These are phyloP conservation scores for Melanerpes aurifrons DNA, from an alignment of 2,113 vertebrate genomes.

Conservation along the genomic window DNA sequence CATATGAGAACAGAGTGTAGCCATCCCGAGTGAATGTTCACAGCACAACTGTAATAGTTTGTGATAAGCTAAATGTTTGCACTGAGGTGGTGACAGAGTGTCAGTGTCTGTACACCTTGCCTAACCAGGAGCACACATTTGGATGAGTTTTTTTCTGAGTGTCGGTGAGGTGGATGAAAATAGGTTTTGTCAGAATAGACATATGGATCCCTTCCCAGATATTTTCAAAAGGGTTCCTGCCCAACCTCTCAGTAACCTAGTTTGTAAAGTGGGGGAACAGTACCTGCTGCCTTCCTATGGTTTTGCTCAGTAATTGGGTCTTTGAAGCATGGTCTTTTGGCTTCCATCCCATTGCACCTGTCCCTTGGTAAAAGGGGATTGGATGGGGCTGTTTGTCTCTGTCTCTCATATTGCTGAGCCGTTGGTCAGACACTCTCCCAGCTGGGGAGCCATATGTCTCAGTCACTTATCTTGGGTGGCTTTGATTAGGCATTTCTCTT, in stretches of 20 bases:
- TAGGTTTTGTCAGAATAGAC: neutral
- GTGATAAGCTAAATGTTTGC: neutral
- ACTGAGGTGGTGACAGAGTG: neutral
- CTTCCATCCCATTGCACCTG: neutral
- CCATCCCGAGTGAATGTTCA: neutral
- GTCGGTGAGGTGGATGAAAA: neutral
- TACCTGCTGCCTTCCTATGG: neutral
- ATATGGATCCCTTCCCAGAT: neutral
- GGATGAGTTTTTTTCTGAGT: neutral
- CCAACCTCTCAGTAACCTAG: neutral
- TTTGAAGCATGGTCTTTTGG: neutral
- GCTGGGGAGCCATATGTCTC: slow-evolving; percentile 28
- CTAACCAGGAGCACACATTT: neutral
- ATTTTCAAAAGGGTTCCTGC: neutral
- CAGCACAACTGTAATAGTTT: neutral
- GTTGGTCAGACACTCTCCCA: neutral
- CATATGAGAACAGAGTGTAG: fast-evolving
- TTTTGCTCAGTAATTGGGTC: neutral
- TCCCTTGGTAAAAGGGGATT: neutral
- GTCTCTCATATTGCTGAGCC: neutral
- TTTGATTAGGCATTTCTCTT: slow-evolving; percentile 24
- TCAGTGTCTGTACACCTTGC: neutral
- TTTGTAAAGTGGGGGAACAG: neutral
- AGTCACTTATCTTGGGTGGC: neutral
- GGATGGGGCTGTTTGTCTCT: neutral